Conservation (phyloP, 35 echinoderm and acorn worm species). For the Amphiura filiformis region DNA sequence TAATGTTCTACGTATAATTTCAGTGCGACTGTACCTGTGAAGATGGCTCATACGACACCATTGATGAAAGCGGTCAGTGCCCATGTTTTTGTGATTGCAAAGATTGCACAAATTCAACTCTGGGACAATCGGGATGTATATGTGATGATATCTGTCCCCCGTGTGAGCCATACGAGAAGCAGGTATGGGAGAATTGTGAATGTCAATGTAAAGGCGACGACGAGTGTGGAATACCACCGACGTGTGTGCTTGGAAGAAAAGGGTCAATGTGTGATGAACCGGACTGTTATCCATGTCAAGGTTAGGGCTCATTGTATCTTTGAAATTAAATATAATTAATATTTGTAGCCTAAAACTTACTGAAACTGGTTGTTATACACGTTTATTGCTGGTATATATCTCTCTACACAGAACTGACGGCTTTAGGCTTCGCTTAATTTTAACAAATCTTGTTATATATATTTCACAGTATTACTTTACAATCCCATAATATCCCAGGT, state of each 20-base stretch:
- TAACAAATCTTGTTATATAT: too few species aligned
- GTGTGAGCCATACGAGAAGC: not conserved
- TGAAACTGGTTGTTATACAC: too few species aligned
- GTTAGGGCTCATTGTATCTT: not conserved
- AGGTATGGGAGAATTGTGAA: conserved; percentile 3
- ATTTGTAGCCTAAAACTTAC: too few species aligned
- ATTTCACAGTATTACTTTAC: too few species aligned
- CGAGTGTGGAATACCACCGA: conserved; percentile 3
- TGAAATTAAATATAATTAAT: too few species aligned
- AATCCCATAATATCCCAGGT: too few species aligned
- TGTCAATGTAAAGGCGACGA: conserved; percentile 20
- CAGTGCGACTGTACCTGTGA: conserved; percentile 6
- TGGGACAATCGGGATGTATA: not conserved
- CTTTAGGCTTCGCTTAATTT: too few species aligned
- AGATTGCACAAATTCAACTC: not conserved
- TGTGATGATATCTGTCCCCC: conserved; percentile 35
- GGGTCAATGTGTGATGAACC: conserved; percentile 5
- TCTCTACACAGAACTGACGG: too few species aligned
- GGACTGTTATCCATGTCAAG: conserved; percentile 23
- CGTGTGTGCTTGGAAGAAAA: conserved; percentile 6
- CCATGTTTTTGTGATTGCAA: not conserved
- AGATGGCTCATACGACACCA: conserved; percentile 11
- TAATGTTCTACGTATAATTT: not conserved
- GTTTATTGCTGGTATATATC: too few species aligned
- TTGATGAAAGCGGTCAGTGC: not conserved